These are phyloP conservation scores for Notiomystis cincta DNA, from an alignment of 2,113 vertebrate genomes.

Conservation along the genomic window DNA sequence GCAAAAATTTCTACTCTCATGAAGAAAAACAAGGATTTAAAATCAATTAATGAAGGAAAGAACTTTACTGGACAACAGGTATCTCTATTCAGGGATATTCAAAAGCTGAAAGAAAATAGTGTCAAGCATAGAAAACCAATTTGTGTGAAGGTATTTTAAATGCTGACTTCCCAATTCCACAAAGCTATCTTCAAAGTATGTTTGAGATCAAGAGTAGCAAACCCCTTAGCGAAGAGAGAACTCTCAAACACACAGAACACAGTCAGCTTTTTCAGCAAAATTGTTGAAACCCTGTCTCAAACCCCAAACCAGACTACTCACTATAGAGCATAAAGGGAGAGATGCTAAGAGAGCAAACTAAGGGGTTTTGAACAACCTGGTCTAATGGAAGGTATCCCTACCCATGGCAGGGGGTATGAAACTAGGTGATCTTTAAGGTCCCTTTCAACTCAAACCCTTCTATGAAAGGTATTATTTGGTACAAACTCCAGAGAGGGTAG, in stretches of 20 bases:
- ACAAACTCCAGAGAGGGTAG: not conserved
- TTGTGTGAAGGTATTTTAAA: not conserved
- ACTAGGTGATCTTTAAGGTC: not conserved
- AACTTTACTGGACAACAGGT: not conserved
- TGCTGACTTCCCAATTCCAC: not conserved
- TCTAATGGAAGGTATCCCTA: not conserved
- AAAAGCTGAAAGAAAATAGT: not conserved
- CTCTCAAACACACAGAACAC: not conserved
- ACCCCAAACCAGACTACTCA: not conserved
- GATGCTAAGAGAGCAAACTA: not conserved
- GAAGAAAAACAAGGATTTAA: not conserved
- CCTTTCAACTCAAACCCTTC: not conserved
- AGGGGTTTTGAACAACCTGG: not conserved
- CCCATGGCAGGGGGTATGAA: not conserved
- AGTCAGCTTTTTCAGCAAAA: not conserved
- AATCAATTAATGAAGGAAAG: not conserved
- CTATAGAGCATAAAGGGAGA: not conserved
- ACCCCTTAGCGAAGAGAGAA: not conserved
- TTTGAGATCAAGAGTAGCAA: not conserved
- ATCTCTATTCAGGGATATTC: not conserved
- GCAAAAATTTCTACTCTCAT: not conserved
- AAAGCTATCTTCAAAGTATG: not conserved
- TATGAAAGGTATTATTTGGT: not conserved
- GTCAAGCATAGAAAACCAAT: not conserved
- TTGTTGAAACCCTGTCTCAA: not conserved